phyloP scores from a whole-genome alignment of 2,113 vertebrate species.

The Oncorhynchus clarkii region DNA sequence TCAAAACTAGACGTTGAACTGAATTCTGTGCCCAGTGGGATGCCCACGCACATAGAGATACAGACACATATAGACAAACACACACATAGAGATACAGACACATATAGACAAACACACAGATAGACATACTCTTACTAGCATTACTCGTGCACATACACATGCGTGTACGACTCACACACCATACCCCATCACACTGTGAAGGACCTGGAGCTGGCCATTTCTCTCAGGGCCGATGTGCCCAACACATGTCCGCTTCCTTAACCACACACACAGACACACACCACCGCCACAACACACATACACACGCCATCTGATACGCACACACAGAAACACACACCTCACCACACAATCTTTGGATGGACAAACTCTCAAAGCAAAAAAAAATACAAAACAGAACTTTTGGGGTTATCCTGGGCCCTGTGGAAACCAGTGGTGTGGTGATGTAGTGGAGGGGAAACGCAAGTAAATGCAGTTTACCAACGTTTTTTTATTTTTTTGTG shows the following conservation, averaged over 20 bases:
- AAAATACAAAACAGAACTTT: neutral
- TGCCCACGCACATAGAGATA: too few species aligned
- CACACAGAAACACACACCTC: neutral
- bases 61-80: neutral
- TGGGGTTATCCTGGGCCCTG: neutral
- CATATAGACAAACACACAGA: slow-evolving; percentile 10
- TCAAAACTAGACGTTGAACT: too few species aligned
- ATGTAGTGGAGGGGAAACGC: too few species aligned
- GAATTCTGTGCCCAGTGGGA: too few species aligned
- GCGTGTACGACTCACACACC: neutral
- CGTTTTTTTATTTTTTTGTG: too few species aligned
- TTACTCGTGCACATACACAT: neutral
- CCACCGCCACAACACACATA: neutral
- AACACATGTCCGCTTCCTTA: neutral
- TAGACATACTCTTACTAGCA: slow-evolving; percentile 1
- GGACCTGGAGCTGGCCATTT: neutral
- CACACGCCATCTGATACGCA: neutral
- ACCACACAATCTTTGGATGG: neutral
- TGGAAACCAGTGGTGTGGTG: neutral
- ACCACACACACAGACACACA: neutral
- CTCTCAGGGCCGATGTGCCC: neutral
- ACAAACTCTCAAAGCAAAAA: slow-evolving; percentile 1
- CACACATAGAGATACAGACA: slow-evolving; percentile 6
- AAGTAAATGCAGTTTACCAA: too few species aligned
- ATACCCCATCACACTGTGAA: neutral